Evolutionary conservation across 2,797 vertebrate species (phyloP), one percentile per base, ranked within the genome.

Genomic region (Spea hammondii): DNA sequence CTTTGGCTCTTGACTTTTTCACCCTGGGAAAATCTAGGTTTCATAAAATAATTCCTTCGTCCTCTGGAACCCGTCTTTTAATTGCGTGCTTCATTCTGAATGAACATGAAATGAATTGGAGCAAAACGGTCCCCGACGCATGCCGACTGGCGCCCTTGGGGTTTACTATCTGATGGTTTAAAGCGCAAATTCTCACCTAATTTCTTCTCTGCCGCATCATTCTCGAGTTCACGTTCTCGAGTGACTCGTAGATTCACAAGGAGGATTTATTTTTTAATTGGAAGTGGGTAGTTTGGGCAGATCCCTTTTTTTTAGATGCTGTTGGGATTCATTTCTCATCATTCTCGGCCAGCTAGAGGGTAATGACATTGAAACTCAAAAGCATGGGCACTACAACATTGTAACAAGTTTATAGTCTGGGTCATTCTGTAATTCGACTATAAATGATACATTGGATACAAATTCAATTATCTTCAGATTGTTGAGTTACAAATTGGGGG

Each of bases 21-120:
- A 74, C 71, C 71, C 48, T 69, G 65, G 46, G 69, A 32, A 72
- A 65, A 13, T 72, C 45, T 49, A 60, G 62, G 48, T 55, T 77
- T 62, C 45, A 51, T 60, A 54, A 65, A 81, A 60, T 62, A 5
- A 48, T 5, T 81, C 71, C 67, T 54, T 47, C 47, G 13, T 70
- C 69, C 66, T 72, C 12, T 65, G 66, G 32, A 66, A 62, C 48
- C 65, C 32, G 46, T 55, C 9, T 76, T 59, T 74, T 65, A 69
- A 47, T 77, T 46, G 44, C 70, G 68, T 14, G 8, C 67, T n/a
- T 6, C 45, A 10, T 66, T 65, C 54, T 49, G 45, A 76, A 66
- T 14, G 45, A 71, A 71, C 69, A 66, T 51, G 67, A 72, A 81
- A 81, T 50, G 62, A 81, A 81, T 65, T 81, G 74, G 79, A 81